These are phyloP conservation scores for Acleris cristana DNA, from an alignment of 2,888 invertebrate genomes.

Conservation along the genomic window DNA sequence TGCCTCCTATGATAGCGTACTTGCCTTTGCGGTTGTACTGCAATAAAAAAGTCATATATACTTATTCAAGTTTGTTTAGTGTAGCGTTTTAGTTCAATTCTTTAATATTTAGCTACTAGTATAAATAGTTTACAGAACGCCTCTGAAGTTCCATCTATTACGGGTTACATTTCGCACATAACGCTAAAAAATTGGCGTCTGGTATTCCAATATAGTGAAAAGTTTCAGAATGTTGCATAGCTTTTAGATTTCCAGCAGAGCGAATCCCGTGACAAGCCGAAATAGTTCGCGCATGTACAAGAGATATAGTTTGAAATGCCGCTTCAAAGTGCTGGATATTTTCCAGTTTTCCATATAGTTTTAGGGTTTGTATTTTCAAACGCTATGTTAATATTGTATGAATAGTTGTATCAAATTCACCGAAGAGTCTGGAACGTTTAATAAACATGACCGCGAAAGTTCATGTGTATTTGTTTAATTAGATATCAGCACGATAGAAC, in stretches of 20 bases:
- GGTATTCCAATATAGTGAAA: conserved; percentile 28
- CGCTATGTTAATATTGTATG: not conserved
- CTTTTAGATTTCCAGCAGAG: conserved; percentile 20
- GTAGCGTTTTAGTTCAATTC: too few relatives aligned
- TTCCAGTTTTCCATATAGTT: conserved; percentile 13
- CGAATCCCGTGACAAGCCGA: conserved; percentile 14
- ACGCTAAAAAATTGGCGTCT: conserved; percentile 33
- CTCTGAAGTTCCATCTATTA: not conserved
- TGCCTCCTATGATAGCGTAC: conserved; percentile 75
- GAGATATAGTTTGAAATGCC: conserved; percentile 23
- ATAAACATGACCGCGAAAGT: too few relatives aligned
- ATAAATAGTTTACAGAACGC: too few relatives aligned
- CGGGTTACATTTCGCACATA: conserved; percentile 24
- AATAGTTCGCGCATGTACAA: conserved; percentile 13
- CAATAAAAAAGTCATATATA: conserved; percentile 39
- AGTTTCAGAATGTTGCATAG: conserved; percentile 31
- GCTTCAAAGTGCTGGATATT: conserved; percentile 19
- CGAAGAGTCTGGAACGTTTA: too few relatives aligned
- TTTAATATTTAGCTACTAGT: too few relatives aligned
- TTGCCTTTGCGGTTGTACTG: conserved; percentile 79
- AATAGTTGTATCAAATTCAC: not conserved
- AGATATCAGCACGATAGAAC: too few relatives aligned
- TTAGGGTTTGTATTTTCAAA: not conserved
- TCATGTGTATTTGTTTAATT: too few relatives aligned
- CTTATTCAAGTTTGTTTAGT: too few relatives aligned